Conservation (phyloP, 23 tunicate genomes). For the Ciona savignyi region DNA sequence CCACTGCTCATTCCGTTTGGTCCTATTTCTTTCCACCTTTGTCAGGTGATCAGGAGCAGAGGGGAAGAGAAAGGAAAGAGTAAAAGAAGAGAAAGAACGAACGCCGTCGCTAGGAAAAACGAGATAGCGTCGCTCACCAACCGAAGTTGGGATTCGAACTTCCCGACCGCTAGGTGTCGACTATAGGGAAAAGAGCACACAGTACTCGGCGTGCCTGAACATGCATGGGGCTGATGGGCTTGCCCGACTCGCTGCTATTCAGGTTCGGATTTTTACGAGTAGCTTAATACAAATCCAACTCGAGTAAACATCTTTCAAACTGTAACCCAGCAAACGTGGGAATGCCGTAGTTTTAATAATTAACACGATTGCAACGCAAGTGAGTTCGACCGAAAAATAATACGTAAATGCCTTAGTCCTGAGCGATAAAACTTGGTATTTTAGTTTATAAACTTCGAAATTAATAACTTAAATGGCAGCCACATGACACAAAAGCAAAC, state of each 20-base stretch:
- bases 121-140: slow-evolving; percentile 40
- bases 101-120: slow-evolving; percentile 9
- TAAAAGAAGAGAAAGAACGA: not conserved
- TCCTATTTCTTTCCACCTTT: not conserved
- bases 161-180: not conserved
- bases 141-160: slow-evolving; percentile 17
- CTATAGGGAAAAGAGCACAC: not conserved
- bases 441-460: no score
- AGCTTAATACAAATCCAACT: not conserved
- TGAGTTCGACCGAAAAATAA: not conserved
- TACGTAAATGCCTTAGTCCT: no score
- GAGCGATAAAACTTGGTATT: no score
- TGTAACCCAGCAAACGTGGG: not conserved
- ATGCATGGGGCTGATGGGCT: not conserved
- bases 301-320: not conserved
- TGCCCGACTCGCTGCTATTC: not conserved
- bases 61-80: not conserved
- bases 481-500: no score
- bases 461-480: no score
- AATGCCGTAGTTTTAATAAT: not conserved
- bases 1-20: not conserved
- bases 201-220: slow-evolving; percentile 1
- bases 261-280: not conserved
- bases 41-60: not conserved
- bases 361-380: not conserved